Evolutionary conservation across 2,888 invertebrate species (phyloP).

Genomic region (Pteria penguin): DNA sequence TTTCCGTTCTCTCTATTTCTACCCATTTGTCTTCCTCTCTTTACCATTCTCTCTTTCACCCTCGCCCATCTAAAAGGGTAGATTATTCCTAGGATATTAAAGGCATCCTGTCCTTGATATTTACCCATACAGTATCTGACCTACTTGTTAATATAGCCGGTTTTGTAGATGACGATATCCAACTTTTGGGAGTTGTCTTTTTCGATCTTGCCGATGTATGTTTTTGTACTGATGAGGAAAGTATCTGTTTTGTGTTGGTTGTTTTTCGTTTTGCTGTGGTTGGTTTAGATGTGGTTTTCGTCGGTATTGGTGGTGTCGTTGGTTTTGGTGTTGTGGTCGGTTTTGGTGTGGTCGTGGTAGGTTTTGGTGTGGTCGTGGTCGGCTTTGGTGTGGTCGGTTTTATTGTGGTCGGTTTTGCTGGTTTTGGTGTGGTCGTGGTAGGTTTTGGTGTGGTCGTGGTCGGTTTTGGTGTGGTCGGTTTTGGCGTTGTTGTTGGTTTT

Average conservation of each 20-base stretch:
- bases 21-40: no score
- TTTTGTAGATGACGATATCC: not conserved
- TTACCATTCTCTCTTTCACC: no score
- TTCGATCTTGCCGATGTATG: not conserved
- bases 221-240: not conserved
- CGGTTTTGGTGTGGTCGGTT: no score
- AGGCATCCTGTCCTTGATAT: no score
- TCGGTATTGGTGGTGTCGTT: not conserved
- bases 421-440: no score
- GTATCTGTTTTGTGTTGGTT: not conserved
- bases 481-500: no score
- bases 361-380: not conserved
- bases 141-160: not conserved
- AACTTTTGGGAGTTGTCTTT: not conserved
- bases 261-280: not conserved
- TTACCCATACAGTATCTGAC: not conserved
- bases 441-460: no score
- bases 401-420: no score
- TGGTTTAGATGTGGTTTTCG: not conserved
- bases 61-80: no score
- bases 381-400: not conserved
- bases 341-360: not conserved
- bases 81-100: no score
- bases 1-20: no score
- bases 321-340: not conserved